Percentiles rank a stretch among this genome's conserved stretches.
Conservation (phyloP, 2,888 invertebrate genomes). For the Phaonia tiefii region DNA sequence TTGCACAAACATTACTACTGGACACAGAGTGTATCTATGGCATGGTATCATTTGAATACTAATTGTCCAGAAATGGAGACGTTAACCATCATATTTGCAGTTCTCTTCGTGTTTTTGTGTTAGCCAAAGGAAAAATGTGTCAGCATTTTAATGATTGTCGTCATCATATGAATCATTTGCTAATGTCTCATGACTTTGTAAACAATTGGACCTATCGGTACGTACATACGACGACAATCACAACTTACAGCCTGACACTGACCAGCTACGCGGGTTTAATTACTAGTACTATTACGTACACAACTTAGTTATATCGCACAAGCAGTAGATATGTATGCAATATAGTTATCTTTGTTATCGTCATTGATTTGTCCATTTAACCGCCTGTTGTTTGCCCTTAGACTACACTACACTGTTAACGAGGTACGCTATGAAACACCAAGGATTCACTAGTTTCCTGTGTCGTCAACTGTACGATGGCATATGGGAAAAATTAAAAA, state of each 20-base stretch:
- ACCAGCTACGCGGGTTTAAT: no score
- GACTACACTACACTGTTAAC: not conserved
- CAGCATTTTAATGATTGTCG: constrained; percentile 18
- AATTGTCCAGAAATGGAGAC: not conserved
- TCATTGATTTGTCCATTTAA: constrained; percentile 20
- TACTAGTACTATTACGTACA: no score
- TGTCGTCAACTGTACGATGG: not conserved
- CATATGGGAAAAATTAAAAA: no score
- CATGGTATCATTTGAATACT: constrained; percentile 21
- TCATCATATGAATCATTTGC: constrained; percentile 7
- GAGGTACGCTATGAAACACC: not conserved
- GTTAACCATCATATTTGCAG: not conserved
- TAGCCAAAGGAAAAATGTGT: constrained; percentile 8
- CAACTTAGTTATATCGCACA: no score
- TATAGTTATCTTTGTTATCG: not conserved
- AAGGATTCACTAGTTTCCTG: not conserved
- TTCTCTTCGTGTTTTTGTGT: constrained; percentile 3
- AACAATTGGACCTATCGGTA: constrained; percentile 25
- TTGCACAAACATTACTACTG: no score
- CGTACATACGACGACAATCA: not conserved
- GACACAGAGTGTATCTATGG: not conserved
- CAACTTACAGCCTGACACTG: no score
- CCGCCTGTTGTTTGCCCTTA: not conserved
- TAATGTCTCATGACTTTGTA: constrained; percentile 44
- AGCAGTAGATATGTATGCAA: no score